Conservation (phyloP, 2,113 vertebrate species). For the Cynocephalus volans region DNA sequence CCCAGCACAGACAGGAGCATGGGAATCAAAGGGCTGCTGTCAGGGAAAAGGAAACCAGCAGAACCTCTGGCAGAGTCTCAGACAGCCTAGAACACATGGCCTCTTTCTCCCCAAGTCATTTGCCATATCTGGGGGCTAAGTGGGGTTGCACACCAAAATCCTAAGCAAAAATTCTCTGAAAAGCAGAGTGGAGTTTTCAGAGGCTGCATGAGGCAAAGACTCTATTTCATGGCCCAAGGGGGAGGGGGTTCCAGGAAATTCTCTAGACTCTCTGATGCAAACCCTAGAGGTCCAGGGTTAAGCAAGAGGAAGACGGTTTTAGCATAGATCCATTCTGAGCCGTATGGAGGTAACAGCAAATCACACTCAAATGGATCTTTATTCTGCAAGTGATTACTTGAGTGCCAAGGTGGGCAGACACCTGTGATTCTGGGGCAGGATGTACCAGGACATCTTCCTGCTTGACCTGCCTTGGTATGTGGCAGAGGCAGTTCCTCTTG, state of each 20-base stretch:
- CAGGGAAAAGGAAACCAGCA: neutral
- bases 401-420: neutral
- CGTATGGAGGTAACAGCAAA: neutral
- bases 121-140: neutral
- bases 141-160: neutral
- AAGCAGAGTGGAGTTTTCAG: neutral
- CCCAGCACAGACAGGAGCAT: neutral
- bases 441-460: neutral
- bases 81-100: fast-evolving
- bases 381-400: neutral
- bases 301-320: neutral
- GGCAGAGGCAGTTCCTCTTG: neutral
- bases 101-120: neutral
- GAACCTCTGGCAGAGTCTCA: neutral
- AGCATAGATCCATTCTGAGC: too few species aligned
- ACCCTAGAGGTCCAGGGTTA: neutral
- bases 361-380: neutral
- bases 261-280: neutral
- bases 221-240: neutral
- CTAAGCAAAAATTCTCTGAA: neutral
- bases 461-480: neutral
- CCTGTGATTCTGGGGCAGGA: neutral
- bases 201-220: neutral
- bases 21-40: neutral
- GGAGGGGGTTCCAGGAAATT: neutral